phyloP scores from a whole-genome alignment of 2,888 invertebrate species.

The Cybosia mesomella region DNA sequence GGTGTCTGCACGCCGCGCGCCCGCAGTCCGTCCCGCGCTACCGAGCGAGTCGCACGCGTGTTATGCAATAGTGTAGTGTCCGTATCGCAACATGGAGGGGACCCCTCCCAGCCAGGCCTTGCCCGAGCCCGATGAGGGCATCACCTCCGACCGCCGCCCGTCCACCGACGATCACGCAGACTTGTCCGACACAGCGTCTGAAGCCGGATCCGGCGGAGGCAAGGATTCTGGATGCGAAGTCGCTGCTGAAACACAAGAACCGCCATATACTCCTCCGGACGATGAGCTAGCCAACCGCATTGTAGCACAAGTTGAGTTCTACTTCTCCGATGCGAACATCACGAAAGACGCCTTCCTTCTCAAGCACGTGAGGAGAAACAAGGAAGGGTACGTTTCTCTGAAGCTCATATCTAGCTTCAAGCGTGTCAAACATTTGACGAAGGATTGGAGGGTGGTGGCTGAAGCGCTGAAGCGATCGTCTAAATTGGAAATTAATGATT shows the following conservation, averaged over 20 bases:
- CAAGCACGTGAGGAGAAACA: conserved; percentile 97
- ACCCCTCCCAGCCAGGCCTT: conserved; percentile 70
- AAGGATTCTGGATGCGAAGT: conserved; percentile 91
- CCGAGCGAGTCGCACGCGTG: conserved; percentile 77
- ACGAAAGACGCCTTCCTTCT: conserved; percentile 97
- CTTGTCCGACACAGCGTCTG: conserved; percentile 89
- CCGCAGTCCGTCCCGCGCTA: conserved; percentile 79
- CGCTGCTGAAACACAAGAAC: conserved; percentile 85
- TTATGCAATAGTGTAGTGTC: conserved; percentile 74
- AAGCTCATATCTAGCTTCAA: conserved; percentile 98
- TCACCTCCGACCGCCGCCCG: conserved; percentile 80
- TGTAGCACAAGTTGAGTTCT: conserved; percentile 96
- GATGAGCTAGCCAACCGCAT: conserved; percentile 93
- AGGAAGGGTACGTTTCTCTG: conserved; percentile 97
- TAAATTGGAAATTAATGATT: conserved; percentile 95
- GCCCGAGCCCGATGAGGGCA: conserved; percentile 81
- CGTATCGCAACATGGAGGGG: conserved; percentile 78
- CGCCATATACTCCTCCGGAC: conserved; percentile 90
- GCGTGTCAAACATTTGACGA: conserved; percentile 96
- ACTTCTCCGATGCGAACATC: conserved; percentile 98
- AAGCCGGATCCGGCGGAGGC: conserved; percentile 88
- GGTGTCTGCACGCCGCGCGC: conserved; percentile 74
- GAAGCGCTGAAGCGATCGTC: conserved; percentile 92
- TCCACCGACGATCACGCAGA: conserved; percentile 89
- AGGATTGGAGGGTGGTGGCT: conserved; percentile 97